Percentiles rank a stretch among this genome's conserved stretches.
Conservation (phyloP, 1,140 invertebrate species). For the Platyscapa corneri region DNA sequence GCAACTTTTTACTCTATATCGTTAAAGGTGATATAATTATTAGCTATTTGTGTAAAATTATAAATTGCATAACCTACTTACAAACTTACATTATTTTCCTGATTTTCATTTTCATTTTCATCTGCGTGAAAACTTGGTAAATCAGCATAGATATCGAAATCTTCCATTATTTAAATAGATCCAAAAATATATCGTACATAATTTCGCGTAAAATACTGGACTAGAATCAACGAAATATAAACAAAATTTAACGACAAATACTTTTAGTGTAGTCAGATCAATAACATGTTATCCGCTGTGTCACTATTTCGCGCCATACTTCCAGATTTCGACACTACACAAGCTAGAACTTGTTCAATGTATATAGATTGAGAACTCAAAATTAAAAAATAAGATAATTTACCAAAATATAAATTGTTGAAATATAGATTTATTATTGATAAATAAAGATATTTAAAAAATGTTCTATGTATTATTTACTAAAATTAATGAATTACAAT, state of each 20-base stretch:
- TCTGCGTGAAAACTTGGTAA: constrained; percentile 56
- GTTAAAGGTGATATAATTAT: not conserved
- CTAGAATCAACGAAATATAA: not conserved
- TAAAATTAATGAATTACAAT: no score
- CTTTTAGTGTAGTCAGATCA: not conserved
- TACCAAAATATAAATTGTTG: not conserved
- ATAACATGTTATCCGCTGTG: constrained; percentile 86
- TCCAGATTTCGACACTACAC: not conserved
- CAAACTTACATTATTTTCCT: not conserved
- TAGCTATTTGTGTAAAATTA: not conserved
- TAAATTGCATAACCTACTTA: not conserved
- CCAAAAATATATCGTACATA: constrained; percentile 7
- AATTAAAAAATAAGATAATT: not conserved
- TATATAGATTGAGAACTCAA: not conserved
- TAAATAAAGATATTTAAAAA: no score
- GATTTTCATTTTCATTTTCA: constrained; percentile 52
- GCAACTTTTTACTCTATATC: not conserved
- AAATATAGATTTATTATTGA: not conserved
- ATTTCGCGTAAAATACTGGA: not conserved
- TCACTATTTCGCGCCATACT: constrained; percentile 82
- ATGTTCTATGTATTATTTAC: no score
- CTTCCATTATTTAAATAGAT: constrained; percentile 60
- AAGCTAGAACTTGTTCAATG: not conserved
- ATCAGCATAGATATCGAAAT: constrained; percentile 69
- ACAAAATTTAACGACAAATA: not conserved